Conservation (phyloP, 2,888 invertebrate genomes). For the Mesoligia furuncula region DNA sequence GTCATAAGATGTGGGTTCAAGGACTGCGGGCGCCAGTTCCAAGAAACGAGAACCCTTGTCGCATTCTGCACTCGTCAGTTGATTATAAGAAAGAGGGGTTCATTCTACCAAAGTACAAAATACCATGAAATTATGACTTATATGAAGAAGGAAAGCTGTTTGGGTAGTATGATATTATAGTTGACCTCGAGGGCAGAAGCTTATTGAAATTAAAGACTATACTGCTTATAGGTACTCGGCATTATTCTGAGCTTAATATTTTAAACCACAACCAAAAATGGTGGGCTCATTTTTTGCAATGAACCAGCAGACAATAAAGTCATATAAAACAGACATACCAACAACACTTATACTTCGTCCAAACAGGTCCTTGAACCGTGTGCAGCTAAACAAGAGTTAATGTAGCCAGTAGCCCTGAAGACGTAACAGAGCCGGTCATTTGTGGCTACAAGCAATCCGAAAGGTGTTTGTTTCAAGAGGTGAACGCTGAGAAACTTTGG, state of each 20-base stretch:
- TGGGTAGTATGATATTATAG: background rate
- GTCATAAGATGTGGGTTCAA: constrained; percentile 36
- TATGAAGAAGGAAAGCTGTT: background rate
- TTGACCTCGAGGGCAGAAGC: background rate
- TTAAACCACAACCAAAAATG: background rate
- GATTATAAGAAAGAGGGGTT: constrained; percentile 24
- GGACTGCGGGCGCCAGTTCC: constrained; percentile 26
- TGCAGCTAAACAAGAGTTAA: constrained; percentile 28
- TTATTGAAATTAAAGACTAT: background rate
- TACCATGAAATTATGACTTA: constrained; percentile 8
- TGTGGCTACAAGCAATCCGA: constrained; percentile 51
- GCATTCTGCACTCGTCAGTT: constrained; percentile 43
- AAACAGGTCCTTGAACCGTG: constrained; percentile 21
- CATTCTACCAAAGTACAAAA: constrained; percentile 33
- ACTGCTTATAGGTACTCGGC: background rate
- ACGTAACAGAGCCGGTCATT: constrained; percentile 46
- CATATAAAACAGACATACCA: background rate
- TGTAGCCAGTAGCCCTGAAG: constrained; percentile 36
- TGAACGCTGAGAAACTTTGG: constrained; percentile 10
- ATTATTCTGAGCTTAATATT: background rate
- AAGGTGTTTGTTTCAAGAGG: constrained; percentile 53
- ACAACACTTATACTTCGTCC: background rate
- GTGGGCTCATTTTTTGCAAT: background rate
- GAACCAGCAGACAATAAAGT: background rate
- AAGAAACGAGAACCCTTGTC: constrained; percentile 40